Base-by-base conservation (phyloP, 1,140 invertebrate species). In the Scaptomyza graminum region DNA sequence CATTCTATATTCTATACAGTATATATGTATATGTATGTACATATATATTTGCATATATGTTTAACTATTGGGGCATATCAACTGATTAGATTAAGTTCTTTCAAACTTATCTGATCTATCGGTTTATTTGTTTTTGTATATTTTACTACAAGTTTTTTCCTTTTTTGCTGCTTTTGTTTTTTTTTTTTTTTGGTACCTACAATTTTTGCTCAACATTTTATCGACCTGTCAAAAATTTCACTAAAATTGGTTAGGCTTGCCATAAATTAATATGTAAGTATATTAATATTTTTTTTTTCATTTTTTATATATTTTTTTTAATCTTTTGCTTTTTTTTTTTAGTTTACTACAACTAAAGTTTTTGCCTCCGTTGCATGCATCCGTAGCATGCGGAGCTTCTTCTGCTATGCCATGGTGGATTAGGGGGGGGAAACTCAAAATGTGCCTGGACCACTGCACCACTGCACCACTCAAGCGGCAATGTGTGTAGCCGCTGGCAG, bases 231-330 rank as follows among this genome's bases (percentile, higher is more conserved):
- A 88, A 88, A 87, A 88, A 88, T 88, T 88, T 89, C 73, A 83
- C 83, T 88, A 88, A 88, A 88, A 83, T 88, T 83, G 83, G 76
- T 83, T 79, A 79, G 71, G 75, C 82, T 63, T 79, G 70, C 64
- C 64, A 68, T 70, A 54, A 68, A 59, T 66, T 60, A 47, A 50
- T 70, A 77, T 79, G 72, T 70, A 77, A 75, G 72, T 79, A 68
- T 79, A 63, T 50, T 60, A 55, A 61, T 66, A 69, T 72, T 76
- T 74, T 70, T 74, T 66, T 79, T 79, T 75, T 8, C 12, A 41
- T 60, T 34, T 41, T 69, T 64, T 60, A n/a, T 6, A 44, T 60
- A 16, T 56, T 55, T 56, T 66, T 73, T 51, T 59, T 79, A 13
- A 51, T 67, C 61, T 69, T 61, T 59, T 47, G 71, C 63, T 68